Conservation (phyloP, 2,113 vertebrate species). For the Mandrillus leucophaeus region DNA sequence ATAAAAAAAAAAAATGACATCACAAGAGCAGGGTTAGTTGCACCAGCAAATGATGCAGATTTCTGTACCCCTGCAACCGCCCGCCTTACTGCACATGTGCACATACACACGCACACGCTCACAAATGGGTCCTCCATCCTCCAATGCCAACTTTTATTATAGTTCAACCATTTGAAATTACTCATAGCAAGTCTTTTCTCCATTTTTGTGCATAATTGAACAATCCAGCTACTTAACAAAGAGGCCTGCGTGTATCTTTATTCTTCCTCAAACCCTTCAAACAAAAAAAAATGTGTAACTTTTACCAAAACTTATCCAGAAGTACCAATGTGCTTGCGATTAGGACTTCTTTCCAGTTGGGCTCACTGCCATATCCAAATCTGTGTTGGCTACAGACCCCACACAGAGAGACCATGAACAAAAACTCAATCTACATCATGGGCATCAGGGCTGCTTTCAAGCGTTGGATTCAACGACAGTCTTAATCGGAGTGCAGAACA, state of each 20-base stretch:
- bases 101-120: rapidly evolving
- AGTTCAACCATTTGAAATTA: not conserved
- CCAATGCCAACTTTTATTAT: not conserved
- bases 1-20: not conserved
- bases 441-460: not conserved
- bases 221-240: not conserved
- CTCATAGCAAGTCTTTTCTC: not conserved
- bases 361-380: not conserved
- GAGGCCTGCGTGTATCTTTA: not conserved
- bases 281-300: not conserved
- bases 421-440: rapidly evolving
- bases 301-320: not conserved
- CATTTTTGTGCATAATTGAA: not conserved
- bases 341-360: not conserved
- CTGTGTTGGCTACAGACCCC: rapidly evolving
- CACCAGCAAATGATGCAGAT: rapidly evolving
- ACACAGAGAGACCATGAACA: rapidly evolving
- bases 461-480: rapidly evolving
- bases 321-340: not conserved
- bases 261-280: not conserved
- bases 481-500: rapidly evolving
- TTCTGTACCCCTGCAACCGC: rapidly evolving
- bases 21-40: too few relatives aligned
- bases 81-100: rapidly evolving
- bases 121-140: not conserved